phyloP scores from a whole-genome alignment of 1,140 invertebrate species.

The Drosophila obscura region DNA sequence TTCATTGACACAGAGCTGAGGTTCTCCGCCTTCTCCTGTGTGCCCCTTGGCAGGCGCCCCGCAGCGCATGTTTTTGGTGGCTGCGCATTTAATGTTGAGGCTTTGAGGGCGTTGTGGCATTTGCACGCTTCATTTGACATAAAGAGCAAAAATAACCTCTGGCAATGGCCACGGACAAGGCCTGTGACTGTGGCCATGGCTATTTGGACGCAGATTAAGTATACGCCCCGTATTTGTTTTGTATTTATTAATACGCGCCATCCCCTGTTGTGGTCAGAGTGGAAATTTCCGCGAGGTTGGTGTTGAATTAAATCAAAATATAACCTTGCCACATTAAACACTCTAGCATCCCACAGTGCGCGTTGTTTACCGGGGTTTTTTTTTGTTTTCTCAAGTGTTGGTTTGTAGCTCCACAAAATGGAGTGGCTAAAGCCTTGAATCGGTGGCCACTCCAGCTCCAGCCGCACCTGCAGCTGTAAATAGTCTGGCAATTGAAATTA shows the following conservation, averaged over 20 bases:
- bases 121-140: constrained; percentile 80
- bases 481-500: constrained; percentile 20
- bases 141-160: constrained; percentile 74
- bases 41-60: constrained; percentile 27
- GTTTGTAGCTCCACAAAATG: too few species aligned
- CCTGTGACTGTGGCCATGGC: constrained; percentile 36
- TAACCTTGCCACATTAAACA: background rate
- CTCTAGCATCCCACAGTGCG: too few species aligned
- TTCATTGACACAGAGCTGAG: constrained; percentile 6
- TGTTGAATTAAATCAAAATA: constrained; percentile 5
- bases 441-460: background rate
- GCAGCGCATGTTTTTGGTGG: constrained; percentile 56
- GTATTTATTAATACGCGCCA: constrained; percentile 48
- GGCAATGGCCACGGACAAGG: constrained; percentile 28
- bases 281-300: background rate
- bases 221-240: constrained; percentile 66
- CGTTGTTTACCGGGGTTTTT: too few species aligned
- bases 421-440: background rate
- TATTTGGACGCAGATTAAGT: constrained; percentile 50
- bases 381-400: too few species aligned
- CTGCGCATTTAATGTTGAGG: constrained; percentile 69
- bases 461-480: constrained; percentile 5
- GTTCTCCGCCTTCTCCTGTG: constrained; percentile 1
- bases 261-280: background rate
- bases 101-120: constrained; percentile 67